Conservation (phyloP, 1,140 invertebrate species). For the Theocolax elegans region DNA sequence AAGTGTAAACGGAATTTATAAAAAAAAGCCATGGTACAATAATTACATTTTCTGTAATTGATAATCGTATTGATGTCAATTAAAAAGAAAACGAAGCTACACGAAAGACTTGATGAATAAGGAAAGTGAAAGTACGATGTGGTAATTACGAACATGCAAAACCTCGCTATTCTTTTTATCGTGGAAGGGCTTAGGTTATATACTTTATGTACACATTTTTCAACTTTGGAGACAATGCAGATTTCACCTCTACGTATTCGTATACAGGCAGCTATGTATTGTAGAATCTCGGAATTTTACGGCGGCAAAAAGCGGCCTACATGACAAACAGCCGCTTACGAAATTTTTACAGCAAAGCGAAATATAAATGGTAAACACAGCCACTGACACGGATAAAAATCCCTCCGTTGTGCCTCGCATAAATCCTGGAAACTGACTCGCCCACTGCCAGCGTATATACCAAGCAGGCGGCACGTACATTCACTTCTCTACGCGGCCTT, state of each 20-base stretch:
- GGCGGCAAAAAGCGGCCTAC: conserved; percentile 11
- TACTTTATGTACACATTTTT: background rate
- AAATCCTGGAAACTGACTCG: conserved; percentile 41
- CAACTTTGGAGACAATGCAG: background rate
- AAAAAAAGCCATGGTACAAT: too few species aligned
- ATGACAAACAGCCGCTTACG: conserved; percentile 39
- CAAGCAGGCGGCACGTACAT: conserved; percentile 1
- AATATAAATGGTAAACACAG: conserved; percentile 41
- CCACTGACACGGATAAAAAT: conserved; percentile 40
- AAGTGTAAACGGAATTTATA: too few species aligned
- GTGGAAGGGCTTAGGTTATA: too few species aligned
- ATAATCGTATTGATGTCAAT: too few species aligned
- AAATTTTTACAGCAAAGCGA: conserved; percentile 35
- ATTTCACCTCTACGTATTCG: too few species aligned
- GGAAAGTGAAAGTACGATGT: too few species aligned
- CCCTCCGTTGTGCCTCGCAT: conserved; percentile 23
- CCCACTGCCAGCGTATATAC: conserved; percentile 31
- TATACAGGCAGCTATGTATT: background rate
- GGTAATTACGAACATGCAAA: too few species aligned
- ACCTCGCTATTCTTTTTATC: too few species aligned
- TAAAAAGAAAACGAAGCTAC: too few species aligned
- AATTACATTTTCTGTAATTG: too few species aligned
- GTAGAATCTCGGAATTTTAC: conserved; percentile 23
- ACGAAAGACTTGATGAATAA: too few species aligned
- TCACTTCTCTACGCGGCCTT: background rate